Evolutionary conservation across 1,140 invertebrate genomes (phyloP).

Genomic region (Choristoneura fumiferana): DNA sequence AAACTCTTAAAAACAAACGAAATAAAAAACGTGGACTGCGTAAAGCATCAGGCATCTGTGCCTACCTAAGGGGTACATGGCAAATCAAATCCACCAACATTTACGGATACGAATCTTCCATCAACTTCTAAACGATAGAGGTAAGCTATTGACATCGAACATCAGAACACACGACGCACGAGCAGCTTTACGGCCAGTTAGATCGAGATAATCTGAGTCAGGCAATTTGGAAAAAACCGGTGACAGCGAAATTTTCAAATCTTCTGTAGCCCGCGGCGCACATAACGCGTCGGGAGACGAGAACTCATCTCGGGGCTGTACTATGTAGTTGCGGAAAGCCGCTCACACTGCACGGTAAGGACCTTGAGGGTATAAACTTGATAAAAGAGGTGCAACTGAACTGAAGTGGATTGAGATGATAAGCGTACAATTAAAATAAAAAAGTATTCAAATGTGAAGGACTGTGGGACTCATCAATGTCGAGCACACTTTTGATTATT

Average conservation of each 20-base stretch:
- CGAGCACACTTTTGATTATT: too few species aligned
- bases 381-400: too few species aligned
- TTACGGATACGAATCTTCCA: conserved; percentile 20
- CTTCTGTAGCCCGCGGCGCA: conserved; percentile 33
- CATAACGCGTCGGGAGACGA: conserved; percentile 35
- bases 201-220: conserved; percentile 40
- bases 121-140: conserved; percentile 24
- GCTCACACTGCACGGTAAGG: conserved; percentile 1
- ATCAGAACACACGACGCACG: conserved; percentile 20
- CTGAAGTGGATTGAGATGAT: too few species aligned
- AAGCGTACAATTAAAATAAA: too few species aligned
- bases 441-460: too few species aligned
- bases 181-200: conserved; percentile 47
- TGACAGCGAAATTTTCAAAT: conserved; percentile 39
- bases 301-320: conserved; percentile 34
- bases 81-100: too few species aligned
- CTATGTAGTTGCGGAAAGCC: not conserved
- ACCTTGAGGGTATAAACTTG: too few species aligned
- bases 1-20: too few species aligned
- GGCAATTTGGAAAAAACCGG: conserved; percentile 40
- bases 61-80: too few species aligned
- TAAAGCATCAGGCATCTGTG: too few species aligned
- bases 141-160: not conserved
- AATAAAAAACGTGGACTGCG: too few species aligned
- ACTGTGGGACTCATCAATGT: too few species aligned